These are phyloP conservation scores for Cheilosia urbana DNA, from an alignment of 2,888 invertebrate species.

Conservation along the genomic window DNA sequence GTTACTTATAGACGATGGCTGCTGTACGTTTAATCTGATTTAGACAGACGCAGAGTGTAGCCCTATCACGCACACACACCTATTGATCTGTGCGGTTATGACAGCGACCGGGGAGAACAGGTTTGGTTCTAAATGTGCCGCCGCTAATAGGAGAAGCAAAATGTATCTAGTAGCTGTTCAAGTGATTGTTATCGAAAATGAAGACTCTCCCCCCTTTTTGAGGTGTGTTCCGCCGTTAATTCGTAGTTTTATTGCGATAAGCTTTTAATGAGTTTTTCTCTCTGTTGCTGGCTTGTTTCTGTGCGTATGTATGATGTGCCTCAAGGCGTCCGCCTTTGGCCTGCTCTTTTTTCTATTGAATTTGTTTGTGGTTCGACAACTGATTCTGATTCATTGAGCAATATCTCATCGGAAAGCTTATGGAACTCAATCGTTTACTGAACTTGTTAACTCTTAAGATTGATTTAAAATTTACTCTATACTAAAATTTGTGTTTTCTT, in stretches of 20 bases:
- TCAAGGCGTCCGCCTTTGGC: constrained; percentile 44
- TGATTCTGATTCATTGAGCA: constrained; percentile 20
- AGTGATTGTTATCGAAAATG: constrained; percentile 53
- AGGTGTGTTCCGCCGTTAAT: constrained; percentile 54
- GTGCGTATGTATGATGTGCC: constrained; percentile 13
- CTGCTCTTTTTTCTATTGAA: constrained; percentile 24
- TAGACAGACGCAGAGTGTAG: constrained; percentile 1
- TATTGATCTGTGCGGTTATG: constrained; percentile 23
- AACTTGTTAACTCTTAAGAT: constrained; percentile 32
- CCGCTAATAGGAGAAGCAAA: constrained; percentile 35
- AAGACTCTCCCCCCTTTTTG: constrained; percentile 3
- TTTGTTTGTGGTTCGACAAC: constrained; percentile 23
- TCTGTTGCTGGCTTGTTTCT: not conserved
- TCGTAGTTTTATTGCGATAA: constrained; percentile 72
- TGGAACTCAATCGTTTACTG: not conserved
- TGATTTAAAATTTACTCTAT: constrained; percentile 2
- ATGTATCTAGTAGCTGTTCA: constrained; percentile 58
- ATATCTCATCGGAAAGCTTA: constrained; percentile 9
- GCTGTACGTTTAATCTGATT: constrained; percentile 51
- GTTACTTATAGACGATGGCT: constrained; percentile 8
- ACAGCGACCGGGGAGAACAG: constrained; percentile 24
- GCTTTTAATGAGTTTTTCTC: constrained; percentile 53
- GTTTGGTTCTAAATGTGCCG: constrained; percentile 35
- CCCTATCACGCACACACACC: constrained; percentile 12
- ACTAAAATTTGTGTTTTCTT: constrained; percentile 11